Evolutionary conservation across 2,888 invertebrate species (phyloP), one percentile per base, ranked within the genome.

Genomic region (Drosophila merina): DNA sequence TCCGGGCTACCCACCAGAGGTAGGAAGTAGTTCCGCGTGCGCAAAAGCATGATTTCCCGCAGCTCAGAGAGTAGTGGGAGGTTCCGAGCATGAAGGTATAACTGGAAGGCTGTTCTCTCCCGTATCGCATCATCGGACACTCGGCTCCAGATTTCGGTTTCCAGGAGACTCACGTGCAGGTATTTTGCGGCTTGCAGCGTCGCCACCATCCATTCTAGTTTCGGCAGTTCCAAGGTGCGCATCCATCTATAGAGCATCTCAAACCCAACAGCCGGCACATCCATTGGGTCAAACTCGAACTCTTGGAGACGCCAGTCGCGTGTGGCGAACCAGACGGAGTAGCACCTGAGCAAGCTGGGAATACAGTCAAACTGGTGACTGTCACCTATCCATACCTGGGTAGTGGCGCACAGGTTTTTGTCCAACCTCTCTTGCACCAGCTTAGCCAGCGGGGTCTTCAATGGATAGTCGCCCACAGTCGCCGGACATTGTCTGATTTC

Each of bases 1-100:
- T 51, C 2, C 0, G 57, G 25, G 4, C 38, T 60, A 3, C 66
- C 76, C 0, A 79, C 69, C 7, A 79, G 25, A 0, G 71, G 31
- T 12, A 77, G 20, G 4, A 74, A 77, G 30, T 58, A 76, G 0
- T n/a, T n/a, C 0, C 71, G 60, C 0, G 79, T 5, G 0, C 77
- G 66, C 0, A 0, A 0, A 7, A 69, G 6, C 63, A 79, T 51
- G 0, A 54, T 2, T 0, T 30, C 20, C 0, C 63, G 25, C 0
- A 76, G 3, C 1, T 67, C 54, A 0, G 3, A 1, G 5, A 78
- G 38, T 0, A 8, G 1, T 0, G 71, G 26, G 1, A 45, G 1
- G 0, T n/a, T 1, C 1, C 14, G 47, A 0, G 71, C 51, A 2
- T 47, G n/a, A 9, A 31, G 4, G 5, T 33, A 79, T 0, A 70